A percentile compares a stretch with the other conserved stretches of the same genome.
Evolutionary conservation across 2,888 invertebrate species (phyloP).

Genomic region (Azorinus chamasolen): DNA sequence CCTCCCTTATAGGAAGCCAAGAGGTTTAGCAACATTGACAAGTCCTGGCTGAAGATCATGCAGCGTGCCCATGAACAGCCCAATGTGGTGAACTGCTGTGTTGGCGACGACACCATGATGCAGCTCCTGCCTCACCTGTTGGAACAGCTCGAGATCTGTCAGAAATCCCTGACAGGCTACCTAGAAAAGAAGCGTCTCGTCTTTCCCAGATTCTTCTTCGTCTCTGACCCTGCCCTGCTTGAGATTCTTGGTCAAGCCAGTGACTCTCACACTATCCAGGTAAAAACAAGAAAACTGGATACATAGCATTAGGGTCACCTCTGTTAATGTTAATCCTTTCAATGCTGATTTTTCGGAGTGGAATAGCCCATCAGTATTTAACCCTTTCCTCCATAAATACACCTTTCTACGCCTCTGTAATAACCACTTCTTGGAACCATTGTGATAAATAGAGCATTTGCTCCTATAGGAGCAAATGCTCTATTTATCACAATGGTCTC

Average conservation of each 20-base stretch:
- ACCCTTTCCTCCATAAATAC: too few relatives aligned
- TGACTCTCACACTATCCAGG: conserved; percentile 87
- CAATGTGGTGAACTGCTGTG: conserved; percentile 98
- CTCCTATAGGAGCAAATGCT: too few relatives aligned
- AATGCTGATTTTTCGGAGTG: too few relatives aligned
- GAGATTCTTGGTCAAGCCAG: conserved; percentile 87
- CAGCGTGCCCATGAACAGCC: conserved; percentile 98
- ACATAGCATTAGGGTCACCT: not conserved
- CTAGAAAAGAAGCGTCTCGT: conserved; percentile 86
- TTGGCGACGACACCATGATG: conserved; percentile 96
- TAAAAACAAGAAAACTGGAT: conserved; percentile 29
- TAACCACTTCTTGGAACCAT: too few relatives aligned
- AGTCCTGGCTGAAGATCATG: conserved; percentile 98
- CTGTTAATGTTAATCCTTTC: too few relatives aligned
- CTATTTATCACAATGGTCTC: too few relatives aligned
- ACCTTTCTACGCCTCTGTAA: too few relatives aligned
- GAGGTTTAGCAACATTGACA: conserved; percentile 97
- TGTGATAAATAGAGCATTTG: too few relatives aligned
- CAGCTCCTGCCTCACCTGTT: conserved; percentile 97
- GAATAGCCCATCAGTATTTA: too few relatives aligned
- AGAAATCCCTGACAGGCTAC: conserved; percentile 96
- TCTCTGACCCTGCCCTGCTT: conserved; percentile 86
- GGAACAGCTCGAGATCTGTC: conserved; percentile 98
- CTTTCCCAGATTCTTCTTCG: conserved; percentile 87
- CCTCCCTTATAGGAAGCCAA: conserved; percentile 82